A percentile compares a stretch with the other conserved stretches of the same genome.
These are phyloP conservation scores for Ephialtes manifestator DNA, from an alignment of 2,888 invertebrate species.

Conservation along the genomic window DNA sequence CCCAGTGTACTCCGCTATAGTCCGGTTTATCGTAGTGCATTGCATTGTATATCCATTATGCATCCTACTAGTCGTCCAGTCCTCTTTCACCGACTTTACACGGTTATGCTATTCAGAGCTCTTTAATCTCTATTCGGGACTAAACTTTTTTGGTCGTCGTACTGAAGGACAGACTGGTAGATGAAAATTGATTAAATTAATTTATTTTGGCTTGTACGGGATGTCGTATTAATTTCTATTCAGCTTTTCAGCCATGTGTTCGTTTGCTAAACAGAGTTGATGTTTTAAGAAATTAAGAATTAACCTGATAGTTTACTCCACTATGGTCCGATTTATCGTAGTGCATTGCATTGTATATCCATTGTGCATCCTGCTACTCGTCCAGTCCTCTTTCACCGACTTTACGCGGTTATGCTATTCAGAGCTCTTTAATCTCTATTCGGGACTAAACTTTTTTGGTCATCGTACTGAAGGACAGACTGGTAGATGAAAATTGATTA, in stretches of 20 bases:
- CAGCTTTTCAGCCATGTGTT: too few relatives aligned
- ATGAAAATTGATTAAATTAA: too few relatives aligned
- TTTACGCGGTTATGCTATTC: neutral
- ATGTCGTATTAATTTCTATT: too few relatives aligned
- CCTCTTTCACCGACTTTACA: neutral
- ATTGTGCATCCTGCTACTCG: neutral
- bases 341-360: neutral
- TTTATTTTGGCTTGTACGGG: too few relatives aligned
- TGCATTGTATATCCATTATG: neutral
- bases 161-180: too few relatives aligned
- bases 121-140: neutral
- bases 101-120: neutral
- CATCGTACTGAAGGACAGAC: neutral
- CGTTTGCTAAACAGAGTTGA: too few relatives aligned
- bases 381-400: neutral
- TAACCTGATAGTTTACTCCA: too few relatives aligned
- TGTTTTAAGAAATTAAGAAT: too few relatives aligned
- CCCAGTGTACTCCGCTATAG: neutral
- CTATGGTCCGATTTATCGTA: too few relatives aligned
- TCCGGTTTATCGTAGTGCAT: neutral
- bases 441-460: neutral
- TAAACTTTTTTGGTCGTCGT: neutral
- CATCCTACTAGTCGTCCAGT: neutral
- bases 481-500: too few relatives aligned
- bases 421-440: neutral